Evolutionary conservation across 2,113 vertebrate genomes (phyloP), one percentile per base, ranked within the genome.

Genomic region (Daubentonia madagascariensis): DNA sequence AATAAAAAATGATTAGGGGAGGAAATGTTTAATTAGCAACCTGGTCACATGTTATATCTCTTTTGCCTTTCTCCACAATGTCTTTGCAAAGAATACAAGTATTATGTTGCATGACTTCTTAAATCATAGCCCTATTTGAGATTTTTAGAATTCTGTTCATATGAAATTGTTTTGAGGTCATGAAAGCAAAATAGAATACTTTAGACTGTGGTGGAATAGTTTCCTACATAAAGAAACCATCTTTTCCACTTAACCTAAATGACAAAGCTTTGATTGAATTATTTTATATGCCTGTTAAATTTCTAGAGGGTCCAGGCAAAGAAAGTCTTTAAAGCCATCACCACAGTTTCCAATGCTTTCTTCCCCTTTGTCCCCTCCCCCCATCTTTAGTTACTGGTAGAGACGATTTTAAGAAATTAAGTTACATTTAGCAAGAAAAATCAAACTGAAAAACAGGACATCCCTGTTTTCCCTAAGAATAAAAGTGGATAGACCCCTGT

Each of bases 71-170:
- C 50, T 63, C 45, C 18, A 23, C 7, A 25, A n/a, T 4, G 61
- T 6, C 43, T 48, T 43, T 50, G 20, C 17, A 23, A 48, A 72
- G 10, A 70, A 8, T 18, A 35, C 20, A 1, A 1, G 28, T 22
- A 20, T 45, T 20, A 14, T 3, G 6, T 2, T 5, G 10, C 5
- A 0, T 8, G 32, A 25, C 23, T 35, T 85, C 28, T 65, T 30
- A 25, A 35, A 18, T 1, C 7, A 11, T 32, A 48, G 75, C 4
- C 78, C 40, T 89, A 6, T 67, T 80, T n/a, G 73, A 94, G 63
- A 90, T 89, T 73, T 81, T 84, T 88, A 65, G 40, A 75, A 90
- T 90, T 75, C 90, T 92, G 22, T 54, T 85, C 54, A 32, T 4
- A 12, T 4, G 8, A 76, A 93, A 88, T 8, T 73, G 48, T 85